These are phyloP conservation scores for Teinopalpus imperialis DNA, from an alignment of 2,888 invertebrate species.

Conservation along the genomic window DNA sequence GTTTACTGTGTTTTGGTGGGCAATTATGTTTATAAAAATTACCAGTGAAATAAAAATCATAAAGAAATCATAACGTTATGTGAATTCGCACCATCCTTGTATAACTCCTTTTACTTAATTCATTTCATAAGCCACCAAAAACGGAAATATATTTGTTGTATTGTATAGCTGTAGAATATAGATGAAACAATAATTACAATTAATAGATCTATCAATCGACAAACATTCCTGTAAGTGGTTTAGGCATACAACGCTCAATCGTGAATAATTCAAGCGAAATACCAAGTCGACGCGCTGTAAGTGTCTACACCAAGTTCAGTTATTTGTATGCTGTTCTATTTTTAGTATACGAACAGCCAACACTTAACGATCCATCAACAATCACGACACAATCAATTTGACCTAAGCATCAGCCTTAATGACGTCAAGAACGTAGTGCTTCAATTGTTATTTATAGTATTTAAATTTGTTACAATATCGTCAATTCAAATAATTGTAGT, in stretches of 20 bases:
- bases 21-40: too few relatives aligned
- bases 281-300: slow-evolving; percentile 1
- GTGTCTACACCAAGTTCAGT: slow-evolving; percentile 10
- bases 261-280: slow-evolving; percentile 20
- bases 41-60: too few relatives aligned
- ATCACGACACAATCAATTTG: slow-evolving; percentile 72
- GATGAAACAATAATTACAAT: too few relatives aligned
- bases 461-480: neutral
- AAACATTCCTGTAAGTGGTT: neutral
- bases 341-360: slow-evolving; percentile 55
- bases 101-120: too few relatives aligned
- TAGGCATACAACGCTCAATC: slow-evolving; percentile 4
- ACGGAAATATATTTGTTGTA: too few relatives aligned
- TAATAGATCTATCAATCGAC: slow-evolving; percentile 3
- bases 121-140: too few relatives aligned
- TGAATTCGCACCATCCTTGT: too few relatives aligned
- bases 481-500: too few relatives aligned
- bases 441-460: slow-evolving; percentile 10
- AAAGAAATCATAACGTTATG: too few relatives aligned
- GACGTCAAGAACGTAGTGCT: slow-evolving; percentile 9
- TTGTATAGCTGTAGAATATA: too few relatives aligned
- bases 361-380: slow-evolving; percentile 55
- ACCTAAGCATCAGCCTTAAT: slow-evolving; percentile 47
- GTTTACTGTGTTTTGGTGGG: too few relatives aligned
- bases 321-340: slow-evolving; percentile 58